A percentile compares a stretch with the other conserved stretches of the same genome.
These are phyloP conservation scores for Leiothrix lutea DNA, from an alignment of 2,113 vertebrate species.

Conservation along the genomic window DNA sequence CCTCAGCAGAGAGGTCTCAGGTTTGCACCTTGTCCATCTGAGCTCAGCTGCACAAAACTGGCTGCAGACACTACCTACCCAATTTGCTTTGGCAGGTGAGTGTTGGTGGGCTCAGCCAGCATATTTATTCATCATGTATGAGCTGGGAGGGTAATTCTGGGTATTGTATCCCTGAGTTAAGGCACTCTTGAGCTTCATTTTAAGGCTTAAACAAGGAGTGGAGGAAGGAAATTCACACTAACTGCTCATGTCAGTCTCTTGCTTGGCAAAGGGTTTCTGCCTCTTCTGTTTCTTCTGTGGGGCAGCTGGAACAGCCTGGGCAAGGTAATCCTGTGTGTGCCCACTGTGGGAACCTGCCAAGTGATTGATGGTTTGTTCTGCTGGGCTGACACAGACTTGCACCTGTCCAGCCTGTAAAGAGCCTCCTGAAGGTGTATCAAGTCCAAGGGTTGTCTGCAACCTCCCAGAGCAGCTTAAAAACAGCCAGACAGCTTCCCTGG, in stretches of 20 bases:
- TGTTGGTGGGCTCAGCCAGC: background rate
- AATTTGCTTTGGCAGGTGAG: rapidly evolving
- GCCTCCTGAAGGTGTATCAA: too few species aligned
- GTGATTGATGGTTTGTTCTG: background rate
- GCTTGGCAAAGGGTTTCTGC: background rate
- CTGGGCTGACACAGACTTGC: background rate
- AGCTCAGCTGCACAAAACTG: background rate
- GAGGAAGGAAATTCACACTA: background rate
- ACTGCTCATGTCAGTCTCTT: background rate
- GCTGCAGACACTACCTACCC: background rate
- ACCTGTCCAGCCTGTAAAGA: too few species aligned
- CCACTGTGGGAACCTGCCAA: background rate
- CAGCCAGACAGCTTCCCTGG: too few species aligned
- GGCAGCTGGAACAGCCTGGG: background rate
- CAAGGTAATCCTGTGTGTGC: background rate
- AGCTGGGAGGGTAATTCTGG: background rate
- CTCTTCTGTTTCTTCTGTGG: background rate
- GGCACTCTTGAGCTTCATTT: background rate
- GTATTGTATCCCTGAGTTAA: background rate
- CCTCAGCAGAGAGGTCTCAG: background rate
- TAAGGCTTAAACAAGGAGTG: background rate
- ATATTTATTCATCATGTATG: rapidly evolving
- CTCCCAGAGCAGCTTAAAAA: too few species aligned
- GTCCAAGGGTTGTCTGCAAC: too few species aligned
- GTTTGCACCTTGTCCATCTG: background rate